phyloP scores from a whole-genome alignment of 2,113 vertebrate genomes.

The Takifugu bimaculatus region DNA sequence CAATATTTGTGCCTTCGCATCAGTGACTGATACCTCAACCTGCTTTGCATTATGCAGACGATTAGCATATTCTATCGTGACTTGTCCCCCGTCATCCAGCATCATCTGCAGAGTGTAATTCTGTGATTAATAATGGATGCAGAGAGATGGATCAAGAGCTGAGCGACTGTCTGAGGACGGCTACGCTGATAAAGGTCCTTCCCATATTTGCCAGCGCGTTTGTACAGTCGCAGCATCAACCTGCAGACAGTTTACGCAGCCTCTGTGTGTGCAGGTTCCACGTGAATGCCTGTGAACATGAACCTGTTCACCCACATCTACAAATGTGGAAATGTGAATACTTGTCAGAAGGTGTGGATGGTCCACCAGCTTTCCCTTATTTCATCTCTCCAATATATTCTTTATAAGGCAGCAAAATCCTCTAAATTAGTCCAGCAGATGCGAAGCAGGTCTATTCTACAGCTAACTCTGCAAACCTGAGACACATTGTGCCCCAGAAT shows the following conservation, averaged over 20 bases:
- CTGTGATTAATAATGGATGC: constrained; percentile 65
- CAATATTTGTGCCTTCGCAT: constrained; percentile 36
- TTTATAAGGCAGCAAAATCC: constrained; percentile 13
- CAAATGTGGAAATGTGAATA: not conserved
- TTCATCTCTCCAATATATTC: not conserved
- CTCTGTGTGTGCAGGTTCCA: not conserved
- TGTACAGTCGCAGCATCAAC: too few species aligned
- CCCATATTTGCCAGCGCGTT: constrained; percentile 9
- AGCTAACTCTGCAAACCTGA: constrained; percentile 34
- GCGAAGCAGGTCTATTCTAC: constrained; percentile 18
- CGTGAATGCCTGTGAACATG: not conserved
- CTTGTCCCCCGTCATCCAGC: constrained; percentile 30
- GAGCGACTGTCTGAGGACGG: constrained; percentile 40
- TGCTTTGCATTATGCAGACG: constrained; percentile 47
- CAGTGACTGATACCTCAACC: constrained; percentile 22
- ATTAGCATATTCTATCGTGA: constrained; percentile 56
- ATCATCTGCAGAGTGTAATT: constrained; percentile 38
- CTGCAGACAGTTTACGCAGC: too few species aligned
- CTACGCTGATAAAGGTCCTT: constrained; percentile 45
- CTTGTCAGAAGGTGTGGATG: not conserved
- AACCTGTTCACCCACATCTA: not conserved
- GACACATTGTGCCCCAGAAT: constrained; percentile 24
- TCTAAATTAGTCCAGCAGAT: constrained; percentile 18
- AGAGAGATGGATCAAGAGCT: constrained; percentile 30
- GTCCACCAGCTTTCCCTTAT: not conserved